Conservation (phyloP, 2,797 vertebrate genomes). For the Etheostoma nigrum region DNA sequence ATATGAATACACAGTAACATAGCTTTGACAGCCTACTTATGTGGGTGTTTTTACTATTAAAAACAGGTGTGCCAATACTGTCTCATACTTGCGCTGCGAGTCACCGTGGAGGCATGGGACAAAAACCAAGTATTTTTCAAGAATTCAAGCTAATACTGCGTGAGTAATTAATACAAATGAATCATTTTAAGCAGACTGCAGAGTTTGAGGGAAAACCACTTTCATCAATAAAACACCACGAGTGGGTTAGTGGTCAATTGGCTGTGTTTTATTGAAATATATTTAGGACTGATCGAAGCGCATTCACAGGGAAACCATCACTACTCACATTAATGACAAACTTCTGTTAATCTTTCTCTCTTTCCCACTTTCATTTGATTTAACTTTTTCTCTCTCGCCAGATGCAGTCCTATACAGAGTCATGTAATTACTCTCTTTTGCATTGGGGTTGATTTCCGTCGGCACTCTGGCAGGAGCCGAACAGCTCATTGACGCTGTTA, state of each 20-base stretch:
- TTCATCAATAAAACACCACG: slow-evolving; percentile 50
- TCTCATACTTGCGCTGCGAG: too few species aligned
- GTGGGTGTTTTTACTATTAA: too few species aligned
- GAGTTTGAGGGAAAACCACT: slow-evolving; percentile 29
- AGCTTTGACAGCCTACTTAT: too few species aligned
- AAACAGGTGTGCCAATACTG: too few species aligned
- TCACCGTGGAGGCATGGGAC: too few species aligned
- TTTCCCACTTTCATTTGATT: neutral
- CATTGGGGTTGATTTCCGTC: slow-evolving; percentile 62
- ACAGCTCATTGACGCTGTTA: slow-evolving; percentile 62
- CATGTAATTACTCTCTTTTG: slow-evolving; percentile 36
- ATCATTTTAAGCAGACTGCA: neutral
- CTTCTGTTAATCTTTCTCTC: slow-evolving; percentile 25
- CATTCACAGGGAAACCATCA: slow-evolving; percentile 26
- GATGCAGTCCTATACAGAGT: slow-evolving; percentile 50
- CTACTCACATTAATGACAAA: slow-evolving; percentile 39
- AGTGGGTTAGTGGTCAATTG: slow-evolving; percentile 34
- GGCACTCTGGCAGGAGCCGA: slow-evolving; percentile 58
- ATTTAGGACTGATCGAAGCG: slow-evolving; percentile 52
- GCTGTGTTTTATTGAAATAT: slow-evolving; percentile 49
- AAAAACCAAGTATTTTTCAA: too few species aligned
- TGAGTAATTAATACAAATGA: too few species aligned
- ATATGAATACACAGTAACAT: too few species aligned
- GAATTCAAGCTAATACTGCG: too few species aligned
- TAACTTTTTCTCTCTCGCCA: slow-evolving; percentile 27